phyloP scores from a whole-genome alignment of 2,888 invertebrate genomes.

The Carabus problematicus region DNA sequence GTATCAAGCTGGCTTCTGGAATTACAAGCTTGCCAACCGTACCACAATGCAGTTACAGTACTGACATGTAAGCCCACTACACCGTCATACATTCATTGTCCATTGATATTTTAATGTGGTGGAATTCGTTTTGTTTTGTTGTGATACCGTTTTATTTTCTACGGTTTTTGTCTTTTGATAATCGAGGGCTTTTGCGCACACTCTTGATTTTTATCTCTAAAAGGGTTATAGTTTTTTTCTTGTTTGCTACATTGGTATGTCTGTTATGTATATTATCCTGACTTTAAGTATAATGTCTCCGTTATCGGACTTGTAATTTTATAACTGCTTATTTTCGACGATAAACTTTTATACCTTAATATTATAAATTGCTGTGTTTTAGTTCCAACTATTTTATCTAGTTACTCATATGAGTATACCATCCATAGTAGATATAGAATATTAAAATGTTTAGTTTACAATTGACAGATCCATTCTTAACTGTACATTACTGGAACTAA shows the following conservation, averaged over 20 bases:
- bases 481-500: no score
- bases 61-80: conserved; percentile 16
- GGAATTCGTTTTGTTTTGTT: conserved; percentile 18
- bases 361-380: neutral
- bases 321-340: conserved; percentile 11
- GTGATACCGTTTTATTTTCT: conserved; percentile 35
- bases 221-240: neutral
- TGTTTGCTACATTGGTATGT: no score
- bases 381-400: no score
- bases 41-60: conserved; percentile 36
- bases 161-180: conserved; percentile 31
- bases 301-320: conserved; percentile 14
- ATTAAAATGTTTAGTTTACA: no score
- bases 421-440: no score
- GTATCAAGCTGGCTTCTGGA: conserved; percentile 43
- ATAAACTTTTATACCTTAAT: conserved; percentile 12
- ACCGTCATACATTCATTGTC: neutral
- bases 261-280: neutral
- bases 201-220: conserved; percentile 27
- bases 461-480: no score
- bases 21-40: conserved; percentile 39
- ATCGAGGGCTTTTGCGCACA: conserved; percentile 28
- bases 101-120: conserved; percentile 12
- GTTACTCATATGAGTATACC: no score
- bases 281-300: conserved; percentile 9